Evolutionary conservation across 2,113 vertebrate genomes (phyloP), one percentile per base, ranked within the genome.

Genomic region (Pluvianellus socialis): DNA sequence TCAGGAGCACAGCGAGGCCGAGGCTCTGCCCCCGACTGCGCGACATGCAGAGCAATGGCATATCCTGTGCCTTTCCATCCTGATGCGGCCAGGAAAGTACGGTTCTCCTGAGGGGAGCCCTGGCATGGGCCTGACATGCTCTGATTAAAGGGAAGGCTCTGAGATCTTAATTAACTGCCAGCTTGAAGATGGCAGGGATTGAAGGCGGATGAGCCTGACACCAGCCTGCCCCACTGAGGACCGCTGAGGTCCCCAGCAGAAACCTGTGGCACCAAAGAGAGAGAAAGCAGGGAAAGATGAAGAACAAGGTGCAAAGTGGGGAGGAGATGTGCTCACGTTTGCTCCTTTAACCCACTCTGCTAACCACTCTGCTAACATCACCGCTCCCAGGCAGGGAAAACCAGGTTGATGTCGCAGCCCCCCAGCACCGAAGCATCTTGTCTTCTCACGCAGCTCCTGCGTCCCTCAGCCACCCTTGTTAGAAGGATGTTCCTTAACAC

Each of bases 401-500:
- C 44, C 2, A 32, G n/a, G 23, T 2, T 38, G 13, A n/a, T 32
- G 44, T 32, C 2, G 0, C 26, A 44, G 68, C n/a, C 42, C 21
- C 19, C 30, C 30, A 4, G 6, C 35, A 45, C 4, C 0, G 1
- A 49, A 86, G 22, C 7, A 0, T 28, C 63, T 30, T 0, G 1
- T 49, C 19, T 56, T 81, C 67, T 65, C 4, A 6, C 19, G 0
- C 0, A 2, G 72, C 55, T 84, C 24, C 55, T 73, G n/a, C 10
- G 9, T 14, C 55, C 33, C 63, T 33, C 45, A 8, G 26, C 62
- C 52, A 35, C 38, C 52, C 56, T 65, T 6, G 0, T 21, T 27
- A 49, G 72, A 27, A 55, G 16, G 80, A 16, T 53, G 38, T 13
- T 95, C 27, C 65, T 49, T 7, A 23, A 3, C 33, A 4, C 14